Base-by-base conservation (phyloP, 2,888 invertebrate species). In the Ectropis crepuscularia region DNA sequence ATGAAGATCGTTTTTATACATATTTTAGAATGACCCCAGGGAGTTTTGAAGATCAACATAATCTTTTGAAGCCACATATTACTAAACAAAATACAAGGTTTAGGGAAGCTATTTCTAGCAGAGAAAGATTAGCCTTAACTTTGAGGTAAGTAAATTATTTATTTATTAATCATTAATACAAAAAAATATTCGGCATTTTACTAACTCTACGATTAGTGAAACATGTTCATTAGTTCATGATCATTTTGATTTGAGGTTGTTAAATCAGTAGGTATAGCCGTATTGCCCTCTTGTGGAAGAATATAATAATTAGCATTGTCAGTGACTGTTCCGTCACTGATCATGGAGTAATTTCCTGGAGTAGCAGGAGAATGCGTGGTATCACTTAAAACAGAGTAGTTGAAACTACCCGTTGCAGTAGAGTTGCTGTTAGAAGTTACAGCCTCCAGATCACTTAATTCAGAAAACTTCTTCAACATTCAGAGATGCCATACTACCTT, bases 21-120 rank as follows among this genome's bases (percentile, higher is more conserved):
- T 70, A 70, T 62, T 68, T 67, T 63, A 66, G 63, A 68, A 68
- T 67, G 67, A 65, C 47, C 61, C 65, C 64, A 65, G 60, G 38
- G 49, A 65, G 57, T 63, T 70, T 70, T 64, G 62, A 66, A 68
- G 57, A 61, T 63, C 48, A 63, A 63, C 67, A 61, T 58, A 61
- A 67, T 63, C 57, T 65, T 63, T 59, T 63, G 46, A 57, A 61
- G 61, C 67, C 66, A 54, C 55, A 66, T 59, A 66, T 66, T 57
- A 66, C 58, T 43, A 66, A 66, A 67, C 54, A 57, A 67, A 68
- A 68, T 61, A 61, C 65, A 67, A 70, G 60, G 58, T 68, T 65
- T 63, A 61, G 70, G 63, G 61, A 65, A 62, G 65, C 67, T 68
- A 70, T 70, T 70, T 70, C 70, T 61, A 70, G 65, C 63, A 70